A percentile compares a stretch with the other conserved stretches of the same genome.
Evolutionary conservation across 2,113 vertebrate genomes (phyloP).

Genomic region (Caretta caretta): DNA sequence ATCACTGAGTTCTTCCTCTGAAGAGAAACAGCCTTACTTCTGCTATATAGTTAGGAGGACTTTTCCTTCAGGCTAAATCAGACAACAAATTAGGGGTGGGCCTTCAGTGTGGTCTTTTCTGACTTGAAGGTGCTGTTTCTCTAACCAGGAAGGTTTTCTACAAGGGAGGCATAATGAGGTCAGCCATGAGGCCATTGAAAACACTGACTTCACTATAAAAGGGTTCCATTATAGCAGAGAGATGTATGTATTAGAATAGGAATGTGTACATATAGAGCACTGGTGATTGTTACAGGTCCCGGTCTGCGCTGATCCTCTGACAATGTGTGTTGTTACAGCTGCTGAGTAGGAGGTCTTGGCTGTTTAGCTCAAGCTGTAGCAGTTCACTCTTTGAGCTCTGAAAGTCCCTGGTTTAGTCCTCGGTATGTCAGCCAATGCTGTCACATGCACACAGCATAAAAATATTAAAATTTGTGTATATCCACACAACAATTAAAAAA

Average conservation of each 20-base stretch:
- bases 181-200: constrained; percentile 67
- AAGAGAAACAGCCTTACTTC: constrained; percentile 57
- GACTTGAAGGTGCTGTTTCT: constrained; percentile 54
- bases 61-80: constrained; percentile 70
- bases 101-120: constrained; percentile 85
- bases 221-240: not conserved
- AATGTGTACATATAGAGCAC: rapidly evolving
- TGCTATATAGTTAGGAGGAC: constrained; percentile 28
- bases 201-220: constrained; percentile 7
- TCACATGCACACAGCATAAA: not conserved
- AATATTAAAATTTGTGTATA: not conserved
- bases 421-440: too few relatives aligned
- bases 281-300: not conserved
- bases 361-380: not conserved
- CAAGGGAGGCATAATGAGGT: constrained; percentile 62
- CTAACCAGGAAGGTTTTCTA: constrained; percentile 68
- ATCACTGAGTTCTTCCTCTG: constrained; percentile 62
- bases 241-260: not conserved
- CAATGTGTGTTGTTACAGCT: not conserved
- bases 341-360: not conserved
- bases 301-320: not conserved
- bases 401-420: not conserved
- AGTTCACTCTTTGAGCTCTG: not conserved
- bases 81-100: constrained; percentile 68
- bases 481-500: not conserved